Evolutionary conservation across 2,797 vertebrate species (phyloP), one percentile per base, ranked within the genome.

Genomic region (Geotrypetes seraphini): DNA sequence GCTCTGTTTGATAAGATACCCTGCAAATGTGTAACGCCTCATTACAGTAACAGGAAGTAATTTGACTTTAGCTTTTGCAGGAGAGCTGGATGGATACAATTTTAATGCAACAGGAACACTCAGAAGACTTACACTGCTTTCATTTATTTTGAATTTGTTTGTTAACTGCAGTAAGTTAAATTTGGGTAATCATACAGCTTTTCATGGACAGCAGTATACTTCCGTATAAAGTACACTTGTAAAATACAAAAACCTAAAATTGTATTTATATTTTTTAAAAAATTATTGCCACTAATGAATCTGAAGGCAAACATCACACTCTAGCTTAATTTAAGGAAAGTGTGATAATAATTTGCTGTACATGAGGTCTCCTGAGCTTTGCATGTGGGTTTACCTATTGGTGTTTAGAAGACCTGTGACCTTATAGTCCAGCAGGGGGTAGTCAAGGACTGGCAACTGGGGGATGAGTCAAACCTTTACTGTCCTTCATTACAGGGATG

Each of bases 371-470:
- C 34, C 47, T 31, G 7, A 0, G 4, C 36, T 18, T 33, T 20
- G 30, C 31, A n/a, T 15, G 19, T 3, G 27, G 56, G 11, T 19
- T 5, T 43, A 20, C 16, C 10, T 19, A 48, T 2, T 17, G 32
- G 41, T 12, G 2, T 28, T 22, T 51, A 35, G n/a, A 31, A 49
- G 62, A 53, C 31, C 43, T 14, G 58, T 48, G 60, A 71, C 58
- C 41, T 52, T 45, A 60, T 52, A 66, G 80, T 67, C 89, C 94
- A 94, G 91, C 83, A 96, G 92, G 91, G 91, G 94, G 91, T 89
- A 90, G 88, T 89, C 89, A 78, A 84, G 87, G 67, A 79, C 87
- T 72, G 75, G 74, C 47, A 81, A 89, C 78, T 50, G 50, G 57
- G n/a, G 51, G 53, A 48, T 29, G 40, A 52, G 21, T 38, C 63